phyloP scores from a whole-genome alignment of 2,888 invertebrate species.

The Trilocha varians region DNA sequence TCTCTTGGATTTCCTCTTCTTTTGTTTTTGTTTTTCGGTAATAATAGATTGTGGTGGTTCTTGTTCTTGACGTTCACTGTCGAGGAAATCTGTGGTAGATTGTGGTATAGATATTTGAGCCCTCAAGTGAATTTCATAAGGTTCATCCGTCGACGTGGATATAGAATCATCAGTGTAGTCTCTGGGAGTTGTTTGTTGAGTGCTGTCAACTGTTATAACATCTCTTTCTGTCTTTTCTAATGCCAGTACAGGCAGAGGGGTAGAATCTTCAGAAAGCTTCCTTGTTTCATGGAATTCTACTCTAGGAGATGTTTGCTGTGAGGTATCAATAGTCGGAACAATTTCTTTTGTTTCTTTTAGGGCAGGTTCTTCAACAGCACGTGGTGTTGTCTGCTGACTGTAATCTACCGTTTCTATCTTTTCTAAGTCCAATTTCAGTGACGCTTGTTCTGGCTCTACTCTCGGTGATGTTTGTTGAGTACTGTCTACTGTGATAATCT shows the following conservation, averaged over 20 bases:
- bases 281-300: constrained; percentile 15
- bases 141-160: constrained; percentile 67
- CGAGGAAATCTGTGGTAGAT: constrained; percentile 47
- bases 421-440: constrained; percentile 15
- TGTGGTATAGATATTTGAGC: constrained; percentile 73
- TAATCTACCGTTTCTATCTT: constrained; percentile 25
- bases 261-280: constrained; percentile 7
- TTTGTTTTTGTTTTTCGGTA: constrained; percentile 51
- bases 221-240: constrained; percentile 25
- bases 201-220: constrained; percentile 30
- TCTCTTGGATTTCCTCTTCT: constrained; percentile 53
- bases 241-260: constrained; percentile 22
- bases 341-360: constrained; percentile 11
- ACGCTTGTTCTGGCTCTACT: constrained; percentile 19
- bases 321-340: constrained; percentile 28
- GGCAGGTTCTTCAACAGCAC: constrained; percentile 13
- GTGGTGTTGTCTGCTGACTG: constrained; percentile 42
- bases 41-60: constrained; percentile 38
- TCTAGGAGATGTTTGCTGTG: constrained; percentile 75
- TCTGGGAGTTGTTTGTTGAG: constrained; percentile 69
- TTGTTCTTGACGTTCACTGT: constrained; percentile 47
- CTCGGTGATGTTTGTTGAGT: constrained; percentile 38
- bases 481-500: constrained; percentile 27
- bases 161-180: constrained; percentile 64
- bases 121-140: constrained; percentile 75